Base-by-base conservation (phyloP, 2,888 invertebrate genomes). In the Drosophila robusta region DNA sequence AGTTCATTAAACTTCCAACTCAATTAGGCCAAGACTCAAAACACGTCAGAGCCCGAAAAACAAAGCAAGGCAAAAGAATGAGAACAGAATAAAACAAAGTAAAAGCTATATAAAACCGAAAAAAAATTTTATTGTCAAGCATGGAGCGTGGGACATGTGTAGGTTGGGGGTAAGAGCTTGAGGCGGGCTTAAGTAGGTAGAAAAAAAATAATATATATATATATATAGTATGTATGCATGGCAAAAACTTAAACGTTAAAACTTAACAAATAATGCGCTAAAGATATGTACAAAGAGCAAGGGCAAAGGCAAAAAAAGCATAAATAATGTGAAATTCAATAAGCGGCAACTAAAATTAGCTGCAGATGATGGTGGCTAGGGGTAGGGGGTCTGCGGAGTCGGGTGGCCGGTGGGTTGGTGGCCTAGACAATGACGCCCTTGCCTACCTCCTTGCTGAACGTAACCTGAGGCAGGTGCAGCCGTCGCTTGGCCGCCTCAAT, bases 371-470 rank as follows among this genome's bases (percentile, higher is more conserved):
- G 32, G 32, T 4, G 32, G 32, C 3, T 3, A 8, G 39, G 8
- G 51, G 18, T 38, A 18, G 11, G 14, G 12, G 24, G 32, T 8
- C 18, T 18, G 18, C 18, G 18, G 18, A 3, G n/a, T 9, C 12
- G 34, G 8, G 9, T 14, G 38, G 5, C 6, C 24, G n/a, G 12
- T 22, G 46, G 16, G 26, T 5, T 29, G 11, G 11, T 32, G 32
- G 12, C 26, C 54, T 58, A 97, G 85, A 97, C 97, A 89, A 97
- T 95, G 87, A 97, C 96, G 71, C 97, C 97, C 87, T 95, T 95
- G 96, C 97, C 97, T 95, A 97, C 97, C 97, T 97, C 97, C 92
- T 96, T 95, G 91, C 95, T 96, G 93, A 97, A 97, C 55, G 97
- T 96, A 91, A 97, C 96, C 93, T 96, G 96, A 18, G 96, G 96